Evolutionary conservation across 2,797 vertebrate species (phyloP).

Genomic region (Myotis myotis): DNA sequence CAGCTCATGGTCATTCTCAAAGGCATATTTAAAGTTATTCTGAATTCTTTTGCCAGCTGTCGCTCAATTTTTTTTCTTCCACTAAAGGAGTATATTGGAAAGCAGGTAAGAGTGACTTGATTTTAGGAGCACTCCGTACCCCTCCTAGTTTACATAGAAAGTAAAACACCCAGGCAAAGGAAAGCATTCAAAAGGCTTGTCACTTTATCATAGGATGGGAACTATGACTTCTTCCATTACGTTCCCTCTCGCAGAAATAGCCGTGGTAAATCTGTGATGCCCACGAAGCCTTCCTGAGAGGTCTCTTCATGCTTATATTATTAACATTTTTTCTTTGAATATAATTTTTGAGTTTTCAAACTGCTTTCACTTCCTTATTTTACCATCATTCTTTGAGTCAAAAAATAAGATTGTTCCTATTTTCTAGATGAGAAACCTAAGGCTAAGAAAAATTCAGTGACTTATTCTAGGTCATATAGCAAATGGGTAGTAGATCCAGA

Average conservation of each 20-base stretch:
- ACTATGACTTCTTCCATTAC: not conserved
- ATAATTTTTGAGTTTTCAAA: not conserved
- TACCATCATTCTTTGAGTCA: not conserved
- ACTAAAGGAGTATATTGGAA: not conserved
- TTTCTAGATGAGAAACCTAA: constrained; percentile 14
- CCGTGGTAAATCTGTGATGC: not conserved
- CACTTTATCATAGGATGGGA: not conserved
- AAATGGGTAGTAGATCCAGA: not conserved
- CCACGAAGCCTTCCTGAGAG: not conserved
- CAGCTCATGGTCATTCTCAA: not conserved
- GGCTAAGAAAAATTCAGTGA: not conserved
- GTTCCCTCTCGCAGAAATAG: not conserved
- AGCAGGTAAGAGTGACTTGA: not conserved
- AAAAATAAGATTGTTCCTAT: not conserved
- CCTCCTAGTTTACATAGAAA: not conserved
- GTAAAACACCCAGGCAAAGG: not conserved
- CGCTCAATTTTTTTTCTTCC: not conserved
- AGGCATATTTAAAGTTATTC: not conserved
- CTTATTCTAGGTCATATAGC: not conserved
- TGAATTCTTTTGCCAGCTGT: not conserved
- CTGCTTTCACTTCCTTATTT: not conserved
- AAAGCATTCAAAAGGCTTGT: not conserved
- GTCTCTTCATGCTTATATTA: not conserved
- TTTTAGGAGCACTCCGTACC: not conserved
- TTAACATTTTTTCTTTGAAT: not conserved